Evolutionary conservation across 2,797 vertebrate genomes (phyloP).

Genomic region (Nyctalus aviator): DNA sequence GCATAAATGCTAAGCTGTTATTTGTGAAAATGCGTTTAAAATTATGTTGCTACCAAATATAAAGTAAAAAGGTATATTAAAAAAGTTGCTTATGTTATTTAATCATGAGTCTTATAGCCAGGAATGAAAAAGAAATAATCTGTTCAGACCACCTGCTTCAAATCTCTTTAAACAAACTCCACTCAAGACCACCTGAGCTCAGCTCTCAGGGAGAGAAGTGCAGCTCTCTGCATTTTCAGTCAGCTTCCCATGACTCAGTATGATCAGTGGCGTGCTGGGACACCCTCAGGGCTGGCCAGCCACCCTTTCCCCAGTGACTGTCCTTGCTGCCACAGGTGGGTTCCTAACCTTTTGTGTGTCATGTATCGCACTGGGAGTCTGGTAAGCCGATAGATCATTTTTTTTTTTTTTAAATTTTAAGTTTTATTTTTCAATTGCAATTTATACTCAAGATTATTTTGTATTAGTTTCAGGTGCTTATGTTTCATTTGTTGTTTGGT

Average conservation of each 20-base stretch:
- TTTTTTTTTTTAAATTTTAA: not conserved
- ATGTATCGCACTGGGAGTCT: not conserved
- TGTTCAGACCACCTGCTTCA: not conserved
- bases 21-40: constrained; percentile 77
- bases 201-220: not conserved
- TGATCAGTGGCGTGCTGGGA: not conserved
- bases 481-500: too few relatives aligned
- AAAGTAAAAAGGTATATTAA: not conserved
- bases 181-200: not conserved
- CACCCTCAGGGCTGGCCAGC: not conserved
- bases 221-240: not conserved
- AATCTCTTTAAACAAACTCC: not conserved
- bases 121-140: too few relatives aligned
- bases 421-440: not conserved
- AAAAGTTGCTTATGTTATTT: not conserved
- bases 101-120: not conserved
- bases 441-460: not conserved
- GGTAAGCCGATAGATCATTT: not conserved
- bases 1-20: constrained; percentile 79
- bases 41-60: constrained; percentile 68
- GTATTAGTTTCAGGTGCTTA: not conserved
- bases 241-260: not conserved
- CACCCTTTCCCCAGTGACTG: not conserved
- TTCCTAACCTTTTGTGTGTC: not conserved
- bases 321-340: not conserved